Percentiles rank a stretch among this genome's conserved stretches.
These are phyloP conservation scores for Anticlea derivata DNA, from an alignment of 2,888 invertebrate genomes.

Conservation along the genomic window DNA sequence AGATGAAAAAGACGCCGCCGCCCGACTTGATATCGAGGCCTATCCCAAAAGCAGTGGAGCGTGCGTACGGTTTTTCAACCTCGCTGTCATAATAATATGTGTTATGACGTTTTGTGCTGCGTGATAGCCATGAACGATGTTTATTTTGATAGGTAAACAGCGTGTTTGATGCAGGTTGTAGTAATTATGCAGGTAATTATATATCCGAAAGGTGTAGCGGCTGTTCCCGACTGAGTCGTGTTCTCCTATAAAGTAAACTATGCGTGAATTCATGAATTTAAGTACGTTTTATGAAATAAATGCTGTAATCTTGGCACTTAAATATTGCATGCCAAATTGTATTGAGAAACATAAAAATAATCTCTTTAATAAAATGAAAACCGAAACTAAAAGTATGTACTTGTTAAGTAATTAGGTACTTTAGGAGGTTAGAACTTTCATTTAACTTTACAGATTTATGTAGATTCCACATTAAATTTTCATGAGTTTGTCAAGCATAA, in stretches of 20 bases:
- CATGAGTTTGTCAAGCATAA: constrained; percentile 12
- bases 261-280: neutral
- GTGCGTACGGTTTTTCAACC: constrained; percentile 54
- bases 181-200: constrained; percentile 25
- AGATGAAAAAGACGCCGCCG: constrained; percentile 57
- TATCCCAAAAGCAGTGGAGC: constrained; percentile 49
- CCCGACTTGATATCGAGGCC: constrained; percentile 33
- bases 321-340: too few relatives aligned
- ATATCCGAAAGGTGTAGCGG: too few relatives aligned
- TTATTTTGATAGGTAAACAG: constrained; percentile 53
- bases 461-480: constrained; percentile 2
- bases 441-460: too few relatives aligned
- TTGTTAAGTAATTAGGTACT: too few relatives aligned
- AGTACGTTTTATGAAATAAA: too few relatives aligned
- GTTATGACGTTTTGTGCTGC: constrained; percentile 58
- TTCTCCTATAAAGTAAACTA: too few relatives aligned
- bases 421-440: too few relatives aligned
- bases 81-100: constrained; percentile 61
- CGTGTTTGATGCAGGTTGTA: constrained; percentile 36
- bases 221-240: too few relatives aligned
- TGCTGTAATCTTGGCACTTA: too few relatives aligned
- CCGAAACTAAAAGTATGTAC: too few relatives aligned
- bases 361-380: too few relatives aligned
- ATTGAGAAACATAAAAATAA: too few relatives aligned
- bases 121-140: constrained; percentile 51